A percentile compares a stretch with the other conserved stretches of the same genome.
phyloP scores from a whole-genome alignment of 2,113 vertebrate genomes.

The Chrysemys picta region DNA sequence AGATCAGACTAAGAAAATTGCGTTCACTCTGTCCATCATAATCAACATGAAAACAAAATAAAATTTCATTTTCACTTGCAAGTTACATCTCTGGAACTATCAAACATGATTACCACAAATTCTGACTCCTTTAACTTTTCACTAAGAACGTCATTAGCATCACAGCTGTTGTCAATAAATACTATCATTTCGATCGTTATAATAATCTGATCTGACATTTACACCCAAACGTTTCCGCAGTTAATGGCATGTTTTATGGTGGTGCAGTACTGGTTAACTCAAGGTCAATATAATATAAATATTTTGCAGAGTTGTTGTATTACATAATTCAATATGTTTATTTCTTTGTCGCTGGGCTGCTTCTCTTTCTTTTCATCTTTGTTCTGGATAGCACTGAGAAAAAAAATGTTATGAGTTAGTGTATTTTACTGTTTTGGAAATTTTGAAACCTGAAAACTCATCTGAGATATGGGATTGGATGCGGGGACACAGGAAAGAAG shows the following conservation, averaged over 20 bases:
- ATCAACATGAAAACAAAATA: conserved; percentile 19
- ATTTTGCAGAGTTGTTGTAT: too few species aligned
- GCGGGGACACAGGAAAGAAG: too few species aligned
- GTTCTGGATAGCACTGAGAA: too few species aligned
- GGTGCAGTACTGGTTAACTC: background rate
- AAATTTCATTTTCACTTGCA: conserved; percentile 16
- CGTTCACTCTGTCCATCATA: conserved; percentile 4
- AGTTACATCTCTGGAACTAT: conserved; percentile 13
- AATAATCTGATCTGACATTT: background rate
- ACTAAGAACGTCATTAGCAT: conserved; percentile 20
- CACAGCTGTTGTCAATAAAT: conserved; percentile 13
- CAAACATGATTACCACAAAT: conserved; percentile 33
- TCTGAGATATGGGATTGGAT: too few species aligned
- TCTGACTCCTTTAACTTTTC: background rate
- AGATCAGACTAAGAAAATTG: background rate
- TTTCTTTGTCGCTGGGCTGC: too few species aligned
- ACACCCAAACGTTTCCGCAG: background rate
- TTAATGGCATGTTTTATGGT: background rate
- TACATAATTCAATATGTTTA: too few species aligned
- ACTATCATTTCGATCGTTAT: background rate
- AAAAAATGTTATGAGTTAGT: too few species aligned
- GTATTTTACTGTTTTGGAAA: too few species aligned
- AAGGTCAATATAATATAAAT: too few species aligned
- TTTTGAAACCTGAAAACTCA: too few species aligned
- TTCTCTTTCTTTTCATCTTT: too few species aligned